phyloP scores from a whole-genome alignment of 2,888 invertebrate species.

The Hyppa rectilinea region DNA sequence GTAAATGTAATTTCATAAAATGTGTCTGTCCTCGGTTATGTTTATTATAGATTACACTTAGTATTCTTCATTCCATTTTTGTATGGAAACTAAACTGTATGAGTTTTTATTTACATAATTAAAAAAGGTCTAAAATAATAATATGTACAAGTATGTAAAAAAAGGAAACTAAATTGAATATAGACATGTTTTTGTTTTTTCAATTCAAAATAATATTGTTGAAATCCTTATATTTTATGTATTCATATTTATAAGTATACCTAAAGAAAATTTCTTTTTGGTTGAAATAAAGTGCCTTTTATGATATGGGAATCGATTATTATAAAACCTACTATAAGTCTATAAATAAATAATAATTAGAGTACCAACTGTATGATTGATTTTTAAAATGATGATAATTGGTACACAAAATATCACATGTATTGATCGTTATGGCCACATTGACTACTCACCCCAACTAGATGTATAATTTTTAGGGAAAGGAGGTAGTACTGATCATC shows the following conservation, averaged over 20 bases:
- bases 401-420: conserved; percentile 52
- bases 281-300: conserved; percentile 82
- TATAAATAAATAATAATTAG: conserved; percentile 38
- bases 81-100: conserved; percentile 38
- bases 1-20: conserved; percentile 50
- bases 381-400: conserved; percentile 34
- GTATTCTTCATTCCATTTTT: conserved; percentile 45
- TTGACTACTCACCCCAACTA: conserved; percentile 15
- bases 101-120: too few relatives aligned
- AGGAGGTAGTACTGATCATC: conserved; percentile 17
- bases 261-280: conserved; percentile 76
- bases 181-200: too few relatives aligned
- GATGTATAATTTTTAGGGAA: conserved; percentile 40
- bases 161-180: too few relatives aligned
- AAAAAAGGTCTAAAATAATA: too few relatives aligned
- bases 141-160: too few relatives aligned
- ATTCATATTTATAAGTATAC: conserved; percentile 58
- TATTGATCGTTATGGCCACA: conserved; percentile 27
- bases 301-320: conserved; percentile 62
- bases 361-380: conserved; percentile 42
- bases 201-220: conserved; percentile 18
- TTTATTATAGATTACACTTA: conserved; percentile 19
- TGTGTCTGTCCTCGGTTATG: conserved; percentile 25
- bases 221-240: conserved; percentile 34
- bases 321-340: conserved; percentile 56